phyloP scores from a whole-genome alignment of 2,888 invertebrate genomes.

The Drosophila leonis region DNA sequence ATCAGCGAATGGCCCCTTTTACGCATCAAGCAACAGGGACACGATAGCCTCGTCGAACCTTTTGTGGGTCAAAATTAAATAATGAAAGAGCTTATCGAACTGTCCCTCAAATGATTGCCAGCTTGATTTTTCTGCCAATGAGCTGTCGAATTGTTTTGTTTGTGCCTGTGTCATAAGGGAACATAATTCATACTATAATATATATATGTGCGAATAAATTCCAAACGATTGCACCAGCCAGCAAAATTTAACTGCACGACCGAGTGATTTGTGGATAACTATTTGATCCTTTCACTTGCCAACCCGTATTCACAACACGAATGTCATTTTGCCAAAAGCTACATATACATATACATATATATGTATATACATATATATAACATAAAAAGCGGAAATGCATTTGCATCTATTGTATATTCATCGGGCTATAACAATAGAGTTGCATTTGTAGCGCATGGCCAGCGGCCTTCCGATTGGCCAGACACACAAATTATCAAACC shows the following conservation, averaged over 20 bases:
- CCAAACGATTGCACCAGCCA: slow-evolving; percentile 17
- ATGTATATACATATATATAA: not conserved
- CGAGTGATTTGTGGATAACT: slow-evolving; percentile 23
- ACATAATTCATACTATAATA: slow-evolving; percentile 16
- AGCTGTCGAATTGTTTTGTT: slow-evolving; percentile 22
- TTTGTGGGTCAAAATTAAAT: slow-evolving; percentile 63
- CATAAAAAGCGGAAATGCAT: slow-evolving; percentile 43
- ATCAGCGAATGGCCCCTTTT: slow-evolving; percentile 19
- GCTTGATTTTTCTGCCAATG: slow-evolving; percentile 23
- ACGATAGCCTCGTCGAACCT: slow-evolving; percentile 21
- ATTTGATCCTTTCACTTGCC: slow-evolving; percentile 5
- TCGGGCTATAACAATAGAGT: slow-evolving; percentile 53
- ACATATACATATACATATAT: not conserved
- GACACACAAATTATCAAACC: slow-evolving; percentile 52
- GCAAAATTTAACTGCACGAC: slow-evolving; percentile 6
- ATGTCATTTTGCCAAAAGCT: slow-evolving; percentile 37
- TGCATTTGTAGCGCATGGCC: slow-evolving; percentile 46
- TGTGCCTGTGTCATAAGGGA: slow-evolving; percentile 37
- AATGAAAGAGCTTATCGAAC: slow-evolving; percentile 45
- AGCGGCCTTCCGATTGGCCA: slow-evolving; percentile 40
- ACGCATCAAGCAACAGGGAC: slow-evolving; percentile 33
- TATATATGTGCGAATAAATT: slow-evolving; percentile 7
- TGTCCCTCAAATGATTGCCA: slow-evolving; percentile 48
- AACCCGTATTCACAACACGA: slow-evolving; percentile 4
- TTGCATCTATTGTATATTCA: slow-evolving; percentile 30